phyloP scores from a whole-genome alignment of 1,140 invertebrate genomes.

The Lerema accius region DNA sequence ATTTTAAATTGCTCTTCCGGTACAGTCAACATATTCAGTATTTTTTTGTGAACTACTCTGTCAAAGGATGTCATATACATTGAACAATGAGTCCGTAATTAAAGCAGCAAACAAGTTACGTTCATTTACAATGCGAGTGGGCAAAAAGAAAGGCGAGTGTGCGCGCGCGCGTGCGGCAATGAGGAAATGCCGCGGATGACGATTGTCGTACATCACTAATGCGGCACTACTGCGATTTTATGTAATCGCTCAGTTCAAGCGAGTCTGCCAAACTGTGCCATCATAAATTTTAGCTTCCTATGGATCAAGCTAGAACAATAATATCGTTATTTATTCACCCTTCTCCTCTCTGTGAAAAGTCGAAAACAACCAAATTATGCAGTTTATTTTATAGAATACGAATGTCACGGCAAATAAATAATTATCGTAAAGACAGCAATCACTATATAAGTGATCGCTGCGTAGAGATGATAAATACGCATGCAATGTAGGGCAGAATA shows the following conservation, averaged over 20 bases:
- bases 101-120: conserved; percentile 32
- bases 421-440: too few species aligned
- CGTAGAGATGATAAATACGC: too few species aligned
- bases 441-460: too few species aligned
- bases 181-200: conserved; percentile 62
- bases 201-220: conserved; percentile 35
- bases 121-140: conserved; percentile 48
- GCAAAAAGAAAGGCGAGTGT: conserved; percentile 50
- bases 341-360: too few species aligned
- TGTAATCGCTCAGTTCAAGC: background rate
- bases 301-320: too few species aligned
- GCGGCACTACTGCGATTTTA: background rate
- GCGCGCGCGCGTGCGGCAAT: conserved; percentile 55
- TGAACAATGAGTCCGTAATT: conserved; percentile 25
- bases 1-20: background rate
- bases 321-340: too few species aligned
- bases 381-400: too few species aligned
- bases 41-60: background rate
- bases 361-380: too few species aligned
- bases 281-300: too few species aligned
- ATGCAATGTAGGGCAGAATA: too few species aligned
- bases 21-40: background rate
- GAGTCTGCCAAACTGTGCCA: too few species aligned
- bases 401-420: too few species aligned
- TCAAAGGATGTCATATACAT: conserved; percentile 18